Percentiles rank a stretch among this genome's conserved stretches.
Conservation (phyloP, 1,140 invertebrate genomes). For the Trachymyrmex cornetzi region DNA sequence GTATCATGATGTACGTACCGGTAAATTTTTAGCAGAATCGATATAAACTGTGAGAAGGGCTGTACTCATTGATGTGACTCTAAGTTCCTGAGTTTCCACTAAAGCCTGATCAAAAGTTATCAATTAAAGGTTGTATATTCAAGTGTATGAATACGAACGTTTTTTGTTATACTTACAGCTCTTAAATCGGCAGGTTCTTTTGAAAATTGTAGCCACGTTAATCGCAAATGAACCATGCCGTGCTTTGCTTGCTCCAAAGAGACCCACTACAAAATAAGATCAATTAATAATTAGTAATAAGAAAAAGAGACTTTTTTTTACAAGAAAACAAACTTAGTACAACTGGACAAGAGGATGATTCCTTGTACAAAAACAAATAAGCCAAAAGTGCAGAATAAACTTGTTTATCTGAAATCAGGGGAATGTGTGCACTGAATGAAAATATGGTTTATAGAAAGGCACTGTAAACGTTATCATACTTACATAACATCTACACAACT, state of each 20-base stretch:
- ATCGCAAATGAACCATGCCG: conserved; percentile 95
- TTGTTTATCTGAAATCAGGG: too few relatives aligned
- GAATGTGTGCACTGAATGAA: too few relatives aligned
- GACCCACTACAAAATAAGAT: conserved; percentile 91
- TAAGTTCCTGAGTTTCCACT: conserved; percentile 91
- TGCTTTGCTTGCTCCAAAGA: conserved; percentile 97
- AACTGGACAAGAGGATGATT: too few relatives aligned
- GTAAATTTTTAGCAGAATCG: conserved; percentile 96
- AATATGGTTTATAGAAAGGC: too few relatives aligned
- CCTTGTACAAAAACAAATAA: too few relatives aligned
- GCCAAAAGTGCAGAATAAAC: too few relatives aligned
- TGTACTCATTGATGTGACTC: conserved; percentile 92
- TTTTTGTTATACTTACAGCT: conserved; percentile 88
- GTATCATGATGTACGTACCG: conserved; percentile 87
- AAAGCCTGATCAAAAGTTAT: conserved; percentile 87
- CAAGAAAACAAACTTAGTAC: too few relatives aligned
- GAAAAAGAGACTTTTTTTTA: not conserved
- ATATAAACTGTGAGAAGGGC: conserved; percentile 94
- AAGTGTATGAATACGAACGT: conserved; percentile 59
- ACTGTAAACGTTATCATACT: too few relatives aligned
- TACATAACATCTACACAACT: too few relatives aligned
- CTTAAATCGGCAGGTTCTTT: conserved; percentile 91
- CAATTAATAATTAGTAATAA: conserved; percentile 25
- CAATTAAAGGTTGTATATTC: conserved; percentile 14
- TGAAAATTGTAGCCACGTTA: conserved; percentile 95